A percentile compares a stretch with the other conserved stretches of the same genome.
Evolutionary conservation across 2,113 vertebrate species (phyloP).

Genomic region (Desmodus rotundus): DNA sequence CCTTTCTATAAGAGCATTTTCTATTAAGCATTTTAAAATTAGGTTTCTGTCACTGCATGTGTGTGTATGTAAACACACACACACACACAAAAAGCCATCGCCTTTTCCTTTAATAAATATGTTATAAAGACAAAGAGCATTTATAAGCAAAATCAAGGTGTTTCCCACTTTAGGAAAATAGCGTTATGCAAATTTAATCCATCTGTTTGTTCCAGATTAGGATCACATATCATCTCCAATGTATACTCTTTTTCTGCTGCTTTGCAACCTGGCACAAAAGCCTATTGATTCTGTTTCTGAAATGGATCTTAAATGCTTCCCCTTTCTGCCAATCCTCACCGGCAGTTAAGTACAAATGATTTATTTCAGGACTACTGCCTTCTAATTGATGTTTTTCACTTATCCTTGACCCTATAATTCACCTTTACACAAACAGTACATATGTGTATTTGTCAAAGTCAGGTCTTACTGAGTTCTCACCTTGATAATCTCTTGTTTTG

Average conservation of each 20-base stretch:
- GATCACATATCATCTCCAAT: not conserved
- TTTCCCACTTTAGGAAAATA: not conserved
- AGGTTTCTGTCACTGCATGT: not conserved
- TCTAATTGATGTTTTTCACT: not conserved
- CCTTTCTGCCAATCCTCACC: not conserved
- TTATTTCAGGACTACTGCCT: not conserved
- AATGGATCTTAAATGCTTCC: not conserved
- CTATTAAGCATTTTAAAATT: not conserved
- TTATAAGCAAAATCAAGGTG: not conserved
- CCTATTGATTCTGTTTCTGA: not conserved
- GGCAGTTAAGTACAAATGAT: not conserved
- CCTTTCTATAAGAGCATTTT: not conserved
- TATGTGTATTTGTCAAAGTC: not conserved
- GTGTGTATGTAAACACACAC: too few relatives aligned
- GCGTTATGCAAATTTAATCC: not conserved
- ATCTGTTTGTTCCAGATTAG: not conserved
- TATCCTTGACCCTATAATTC: not conserved
- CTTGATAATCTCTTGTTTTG: not conserved
- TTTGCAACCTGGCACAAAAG: not conserved
- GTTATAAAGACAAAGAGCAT: not conserved
- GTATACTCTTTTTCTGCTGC: not conserved
- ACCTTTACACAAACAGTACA: not conserved
- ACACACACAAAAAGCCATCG: not conserved
- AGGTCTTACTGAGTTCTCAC: not conserved
- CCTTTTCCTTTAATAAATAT: not conserved